Conservation (phyloP, 1,140 invertebrate species). For the Drosophila orena region DNA sequence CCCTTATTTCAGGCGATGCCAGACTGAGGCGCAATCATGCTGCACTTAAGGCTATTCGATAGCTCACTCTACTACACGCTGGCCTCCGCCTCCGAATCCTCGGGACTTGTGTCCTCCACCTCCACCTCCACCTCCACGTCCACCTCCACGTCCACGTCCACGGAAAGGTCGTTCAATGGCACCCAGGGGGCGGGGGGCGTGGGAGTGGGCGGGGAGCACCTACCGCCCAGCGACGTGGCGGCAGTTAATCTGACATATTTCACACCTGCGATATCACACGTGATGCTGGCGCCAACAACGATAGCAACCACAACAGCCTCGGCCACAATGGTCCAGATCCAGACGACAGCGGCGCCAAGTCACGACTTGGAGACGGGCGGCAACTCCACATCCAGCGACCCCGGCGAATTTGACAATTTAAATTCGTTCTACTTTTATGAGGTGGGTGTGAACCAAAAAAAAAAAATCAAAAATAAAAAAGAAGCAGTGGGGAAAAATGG, state of each 20-base stretch:
- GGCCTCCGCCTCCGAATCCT: slow-evolving; percentile 42
- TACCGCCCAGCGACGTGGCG: slow-evolving; percentile 18
- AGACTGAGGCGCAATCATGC: slow-evolving; percentile 40
- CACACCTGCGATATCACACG: slow-evolving; percentile 77
- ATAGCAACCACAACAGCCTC: slow-evolving; percentile 17
- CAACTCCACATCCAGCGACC: slow-evolving; percentile 45
- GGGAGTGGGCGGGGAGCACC: neutral
- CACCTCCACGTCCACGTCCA: neutral
- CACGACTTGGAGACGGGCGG: slow-evolving; percentile 51
- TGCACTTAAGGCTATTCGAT: slow-evolving; percentile 74
- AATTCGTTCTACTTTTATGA: slow-evolving; percentile 82
- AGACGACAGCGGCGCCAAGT: slow-evolving; percentile 62
- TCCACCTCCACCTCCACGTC: neutral
- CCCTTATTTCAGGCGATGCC: slow-evolving; percentile 34
- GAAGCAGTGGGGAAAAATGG: too few relatives aligned
- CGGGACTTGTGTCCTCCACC: slow-evolving; percentile 6
- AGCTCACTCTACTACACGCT: slow-evolving; percentile 62
- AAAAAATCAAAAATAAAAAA: neutral
- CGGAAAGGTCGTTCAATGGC: slow-evolving; percentile 40
- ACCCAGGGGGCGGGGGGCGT: slow-evolving; percentile 27
- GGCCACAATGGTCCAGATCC: slow-evolving; percentile 52
- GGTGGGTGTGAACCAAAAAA: slow-evolving; percentile 44
- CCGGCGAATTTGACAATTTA: slow-evolving; percentile 68
- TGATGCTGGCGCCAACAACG: slow-evolving; percentile 69
- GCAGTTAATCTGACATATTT: slow-evolving; percentile 75